Base-by-base conservation (phyloP, 2,113 vertebrate species). In the Amphiprion percula region DNA sequence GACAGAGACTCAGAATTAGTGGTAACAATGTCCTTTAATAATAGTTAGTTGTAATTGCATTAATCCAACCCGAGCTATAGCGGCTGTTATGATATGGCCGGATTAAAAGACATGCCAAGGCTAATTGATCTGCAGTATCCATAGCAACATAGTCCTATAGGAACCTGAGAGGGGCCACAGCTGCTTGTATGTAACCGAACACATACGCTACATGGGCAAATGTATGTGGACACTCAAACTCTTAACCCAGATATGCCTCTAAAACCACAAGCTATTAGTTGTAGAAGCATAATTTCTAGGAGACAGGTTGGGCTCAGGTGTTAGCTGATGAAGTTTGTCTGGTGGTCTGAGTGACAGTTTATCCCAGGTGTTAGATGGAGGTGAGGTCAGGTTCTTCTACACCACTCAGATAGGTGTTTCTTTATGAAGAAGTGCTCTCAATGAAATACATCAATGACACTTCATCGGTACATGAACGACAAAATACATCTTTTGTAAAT, bases 91-190 rank as follows among this genome's bases (percentile, higher is more conserved):
- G 94, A 96, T 97, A 96, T 94, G 91, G 77, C 21, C 86, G 92
- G 93, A 96, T 96, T 94, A 96, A 95, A 93, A 95, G 81, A 91
- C 94, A 95, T 94, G 60, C 72, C n/a, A 58, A 24, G 12, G 73
- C 74, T 89, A 87, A 90, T 85, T 96, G 91, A 96, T 94, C 94
- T 93, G 91, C 33, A 88, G 94, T 96, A 95, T 95, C 95, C 92
- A 77, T 94, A 89, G 95, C 91, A 96, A 96, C 95, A 64, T 59
- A 88, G 84, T 92, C 88, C 89, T 92, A 92, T 88, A 88, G 88
- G 90, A 93, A 90, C 92, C 92, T 11, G 30, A 59, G 28, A 63
- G 70, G 24, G 46, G 44, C 73, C 46, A n/a, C 10, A 28, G 49
- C 59, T 73, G 28, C 44, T 59, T 28, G 15, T 21, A 63, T 49